Base-by-base conservation (phyloP, 2,888 invertebrate genomes). In the Helobdella robusta region DNA sequence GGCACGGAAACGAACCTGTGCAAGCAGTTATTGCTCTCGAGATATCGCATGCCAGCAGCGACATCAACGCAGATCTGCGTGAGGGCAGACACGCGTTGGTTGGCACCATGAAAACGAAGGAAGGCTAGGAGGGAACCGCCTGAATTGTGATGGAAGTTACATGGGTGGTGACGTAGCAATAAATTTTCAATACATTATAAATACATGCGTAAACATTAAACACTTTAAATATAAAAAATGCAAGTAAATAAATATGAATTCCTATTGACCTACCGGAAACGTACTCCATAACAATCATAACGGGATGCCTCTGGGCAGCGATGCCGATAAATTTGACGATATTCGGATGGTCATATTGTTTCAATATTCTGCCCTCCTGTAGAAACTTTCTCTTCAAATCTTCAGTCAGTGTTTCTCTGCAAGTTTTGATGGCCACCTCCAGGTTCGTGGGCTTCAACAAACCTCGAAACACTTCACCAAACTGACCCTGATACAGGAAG, bases 271-370 rank as follows among this genome's bases (percentile, higher is more conserved):
- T 20, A 87, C 89, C 88, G 72, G 88, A 86, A 56, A 94, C 94
- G 68, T 92, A 84, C 82, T 97, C 97, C 95, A 97, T 95, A 36
- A 97, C 93, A 75, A 97, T 94, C 93, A 95, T 94, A 66, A 97
- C 93, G 0, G 97, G 97, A 75, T 94, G 93, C 76, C 93, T 91
- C 80, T 94, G 94, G 69, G 94, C 94, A 73, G 94, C 95, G 73
- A 97, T 94, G 34, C 97, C 97, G 73, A 94, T 93, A 46, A 97
- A 85, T 76, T 90, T 86, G 44, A 95, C 95, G 70, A 95, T 91
- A 81, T 95, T 95, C 0, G 91, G 91, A 80, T 95, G 95, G 79
- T 93, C 89, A 79, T 95, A 95, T 79, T 93, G 93, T 78, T 94
- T 93, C 18, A 95, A 83, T 72, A 95, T 94, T 72, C 94, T 83